Conservation (phyloP, 1,140 invertebrate genomes). For the Heliconius nattereri region DNA sequence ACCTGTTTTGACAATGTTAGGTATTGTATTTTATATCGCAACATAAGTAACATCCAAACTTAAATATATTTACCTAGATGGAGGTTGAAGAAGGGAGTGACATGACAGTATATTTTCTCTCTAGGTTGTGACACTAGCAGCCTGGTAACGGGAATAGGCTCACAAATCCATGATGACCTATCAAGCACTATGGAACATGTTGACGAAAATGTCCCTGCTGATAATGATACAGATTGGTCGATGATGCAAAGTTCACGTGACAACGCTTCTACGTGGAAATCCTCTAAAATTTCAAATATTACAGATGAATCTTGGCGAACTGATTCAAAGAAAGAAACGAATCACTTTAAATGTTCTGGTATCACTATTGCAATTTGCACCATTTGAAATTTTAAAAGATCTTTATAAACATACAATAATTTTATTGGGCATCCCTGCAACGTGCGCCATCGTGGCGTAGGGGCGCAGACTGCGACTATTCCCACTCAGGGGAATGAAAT, state of each 20-base stretch:
- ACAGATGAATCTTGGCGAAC: slow-evolving; percentile 22
- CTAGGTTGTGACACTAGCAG: slow-evolving; percentile 39
- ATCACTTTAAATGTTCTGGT: slow-evolving; percentile 18
- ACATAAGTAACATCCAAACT: no score
- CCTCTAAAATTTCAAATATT: slow-evolving; percentile 29
- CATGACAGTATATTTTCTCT: background rate
- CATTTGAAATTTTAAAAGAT: background rate
- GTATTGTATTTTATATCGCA: no score
- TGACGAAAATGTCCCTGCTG: slow-evolving; percentile 15
- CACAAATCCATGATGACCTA: slow-evolving; percentile 38
- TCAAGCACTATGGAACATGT: slow-evolving; percentile 42
- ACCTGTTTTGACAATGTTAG: no score
- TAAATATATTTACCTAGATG: no score
- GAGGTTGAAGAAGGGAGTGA: no score
- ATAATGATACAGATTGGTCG: slow-evolving; percentile 23
- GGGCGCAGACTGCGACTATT: no score
- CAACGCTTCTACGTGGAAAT: slow-evolving; percentile 15
- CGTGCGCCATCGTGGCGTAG: no score
- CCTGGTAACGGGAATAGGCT: slow-evolving; percentile 38
- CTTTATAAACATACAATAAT: no score
- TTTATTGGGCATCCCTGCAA: no score
- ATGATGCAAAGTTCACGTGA: slow-evolving; percentile 17
- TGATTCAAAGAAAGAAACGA: background rate
- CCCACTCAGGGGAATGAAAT: no score
- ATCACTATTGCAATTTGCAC: background rate